Percentiles rank a stretch among this genome's conserved stretches.
Evolutionary conservation across 2,888 invertebrate species (phyloP).

Genomic region (Rhamphomyia laevipes): DNA sequence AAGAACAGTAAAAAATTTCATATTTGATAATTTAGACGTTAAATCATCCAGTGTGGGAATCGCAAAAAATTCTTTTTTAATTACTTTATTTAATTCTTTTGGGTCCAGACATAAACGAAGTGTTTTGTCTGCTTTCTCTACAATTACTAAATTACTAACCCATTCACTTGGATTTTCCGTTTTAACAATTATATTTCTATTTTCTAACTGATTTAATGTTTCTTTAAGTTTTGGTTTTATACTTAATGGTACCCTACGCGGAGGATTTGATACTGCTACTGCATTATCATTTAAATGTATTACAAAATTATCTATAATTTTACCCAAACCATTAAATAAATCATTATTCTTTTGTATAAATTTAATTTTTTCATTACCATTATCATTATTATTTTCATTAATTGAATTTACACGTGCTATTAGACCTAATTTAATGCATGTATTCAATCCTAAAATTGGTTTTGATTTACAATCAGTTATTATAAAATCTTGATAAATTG

Average conservation of each 20-base stretch:
- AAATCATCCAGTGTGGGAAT: slow-evolving; percentile 18
- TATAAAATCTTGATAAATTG: slow-evolving; percentile 1
- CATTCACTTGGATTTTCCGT: neutral
- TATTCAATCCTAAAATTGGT: slow-evolving; percentile 1
- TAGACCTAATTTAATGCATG: slow-evolving; percentile 3
- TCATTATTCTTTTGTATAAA: slow-evolving; percentile 3
- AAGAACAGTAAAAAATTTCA: slow-evolving; percentile 17
- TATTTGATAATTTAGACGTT: slow-evolving; percentile 13
- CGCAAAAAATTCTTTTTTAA: slow-evolving; percentile 15
- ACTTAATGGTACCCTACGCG: slow-evolving; percentile 2
- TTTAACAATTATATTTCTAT: neutral
- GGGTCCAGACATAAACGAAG: slow-evolving; percentile 22
- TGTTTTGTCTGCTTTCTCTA: slow-evolving; percentile 13
- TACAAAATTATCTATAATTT: slow-evolving; percentile 1
- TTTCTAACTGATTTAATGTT: neutral
- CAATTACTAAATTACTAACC: slow-evolving; percentile 6
- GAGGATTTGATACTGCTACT: neutral
- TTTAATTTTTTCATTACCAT: neutral
- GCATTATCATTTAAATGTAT: neutral
- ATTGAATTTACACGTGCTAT: slow-evolving; percentile 1
- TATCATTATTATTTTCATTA: neutral
- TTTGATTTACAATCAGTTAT: neutral
- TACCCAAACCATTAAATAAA: slow-evolving; percentile 3
- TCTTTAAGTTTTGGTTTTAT: neutral
- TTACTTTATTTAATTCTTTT: slow-evolving; percentile 16